phyloP scores from a whole-genome alignment of 2,113 vertebrate genomes.

The Gobio gobio region DNA sequence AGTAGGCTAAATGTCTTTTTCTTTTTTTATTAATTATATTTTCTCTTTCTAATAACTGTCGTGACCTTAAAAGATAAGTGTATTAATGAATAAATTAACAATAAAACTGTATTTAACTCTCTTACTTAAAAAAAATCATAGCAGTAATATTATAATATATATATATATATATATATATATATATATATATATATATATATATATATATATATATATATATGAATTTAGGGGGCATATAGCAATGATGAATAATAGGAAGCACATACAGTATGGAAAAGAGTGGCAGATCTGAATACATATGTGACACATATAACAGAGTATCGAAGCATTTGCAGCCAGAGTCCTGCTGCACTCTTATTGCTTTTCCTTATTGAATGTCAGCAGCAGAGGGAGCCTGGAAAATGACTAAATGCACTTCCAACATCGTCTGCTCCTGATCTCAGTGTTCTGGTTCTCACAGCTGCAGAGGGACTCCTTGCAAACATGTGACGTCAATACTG shows the following conservation, averaged over 20 bases:
- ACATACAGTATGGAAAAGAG: not conserved
- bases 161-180: no score
- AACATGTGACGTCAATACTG: slow-evolving; percentile 53
- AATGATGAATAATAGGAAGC: not conserved
- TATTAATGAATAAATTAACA: not conserved
- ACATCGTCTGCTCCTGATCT: slow-evolving; percentile 41
- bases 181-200: no score
- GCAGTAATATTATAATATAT: no score
- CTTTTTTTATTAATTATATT: not conserved
- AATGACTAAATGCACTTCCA: slow-evolving; percentile 50
- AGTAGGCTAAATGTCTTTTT: not conserved
- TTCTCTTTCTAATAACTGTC: not conserved
- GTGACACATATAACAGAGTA: not conserved
- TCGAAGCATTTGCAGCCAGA: slow-evolving; percentile 2
- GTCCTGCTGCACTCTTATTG: slow-evolving; percentile 12
- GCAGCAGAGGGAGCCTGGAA: slow-evolving; percentile 37
- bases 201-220: no score
- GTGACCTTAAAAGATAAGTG: not conserved
- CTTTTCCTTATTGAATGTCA: slow-evolving; percentile 45
- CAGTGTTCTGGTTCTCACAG: slow-evolving; percentile 45
- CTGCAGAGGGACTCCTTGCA: slow-evolving; percentile 50
- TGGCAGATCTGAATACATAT: not conserved
- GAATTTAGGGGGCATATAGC: not conserved
- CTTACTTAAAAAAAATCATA: not conserved
- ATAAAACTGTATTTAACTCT: not conserved